Conservation (phyloP, 2,797 vertebrate species). For the Microcaecilia unicolor region DNA sequence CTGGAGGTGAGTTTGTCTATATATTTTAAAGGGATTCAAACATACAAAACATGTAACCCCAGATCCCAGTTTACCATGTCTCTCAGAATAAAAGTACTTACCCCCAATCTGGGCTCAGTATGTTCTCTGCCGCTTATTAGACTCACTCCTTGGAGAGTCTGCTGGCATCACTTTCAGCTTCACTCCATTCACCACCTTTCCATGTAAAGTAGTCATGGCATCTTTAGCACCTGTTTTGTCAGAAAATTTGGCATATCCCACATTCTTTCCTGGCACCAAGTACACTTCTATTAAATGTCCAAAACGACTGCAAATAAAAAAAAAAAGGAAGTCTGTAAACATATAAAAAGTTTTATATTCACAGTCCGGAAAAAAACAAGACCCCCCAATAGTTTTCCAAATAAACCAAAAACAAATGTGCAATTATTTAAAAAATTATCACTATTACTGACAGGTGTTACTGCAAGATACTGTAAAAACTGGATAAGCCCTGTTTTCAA, state of each 20-base stretch:
- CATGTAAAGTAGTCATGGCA: slow-evolving; percentile 76
- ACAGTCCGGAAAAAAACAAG: too few species aligned
- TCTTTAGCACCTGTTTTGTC: slow-evolving; percentile 81
- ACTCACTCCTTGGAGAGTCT: slow-evolving; percentile 83
- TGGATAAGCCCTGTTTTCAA: too few species aligned
- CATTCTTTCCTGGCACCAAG: slow-evolving; percentile 83
- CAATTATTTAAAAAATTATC: too few species aligned
- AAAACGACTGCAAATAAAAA: slow-evolving; percentile 62
- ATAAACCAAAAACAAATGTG: too few species aligned
- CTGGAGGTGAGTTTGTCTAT: too few species aligned
- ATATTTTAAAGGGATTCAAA: too few species aligned
- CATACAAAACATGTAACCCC: too few species aligned
- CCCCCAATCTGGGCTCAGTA: slow-evolving; percentile 57
- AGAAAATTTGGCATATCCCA: slow-evolving; percentile 86
- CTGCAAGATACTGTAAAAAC: too few species aligned
- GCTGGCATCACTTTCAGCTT: slow-evolving; percentile 92
- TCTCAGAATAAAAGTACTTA: slow-evolving; percentile 46
- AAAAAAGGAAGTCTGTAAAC: neutral
- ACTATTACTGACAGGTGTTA: too few species aligned
- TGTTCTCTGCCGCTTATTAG: slow-evolving; percentile 86
- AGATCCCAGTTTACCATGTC: too few species aligned
- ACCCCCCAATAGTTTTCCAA: too few species aligned
- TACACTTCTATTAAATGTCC: slow-evolving; percentile 89
- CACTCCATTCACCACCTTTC: slow-evolving; percentile 81
- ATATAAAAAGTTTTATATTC: neutral